These are phyloP conservation scores for Gadus macrocephalus DNA, from an alignment of 2,113 vertebrate genomes.

Conservation along the genomic window DNA sequence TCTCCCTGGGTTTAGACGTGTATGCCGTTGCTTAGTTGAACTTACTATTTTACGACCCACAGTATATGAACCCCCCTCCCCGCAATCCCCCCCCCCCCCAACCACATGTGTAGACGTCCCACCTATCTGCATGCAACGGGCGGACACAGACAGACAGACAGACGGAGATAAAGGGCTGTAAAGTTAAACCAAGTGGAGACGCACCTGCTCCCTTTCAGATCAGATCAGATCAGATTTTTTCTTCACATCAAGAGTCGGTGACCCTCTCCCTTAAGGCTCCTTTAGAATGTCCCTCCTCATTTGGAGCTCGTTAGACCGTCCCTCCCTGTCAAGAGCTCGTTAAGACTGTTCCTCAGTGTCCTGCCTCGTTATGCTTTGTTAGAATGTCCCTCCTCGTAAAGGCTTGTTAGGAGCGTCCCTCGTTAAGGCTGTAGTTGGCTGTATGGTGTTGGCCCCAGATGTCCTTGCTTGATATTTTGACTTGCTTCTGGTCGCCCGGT, in stretches of 20 bases:
- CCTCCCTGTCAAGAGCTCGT: constrained; percentile 8
- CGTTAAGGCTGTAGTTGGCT: constrained; percentile 53
- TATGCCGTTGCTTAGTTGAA: constrained; percentile 72
- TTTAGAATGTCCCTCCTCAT: constrained; percentile 55
- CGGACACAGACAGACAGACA: background rate
- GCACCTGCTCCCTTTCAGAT: constrained; percentile 72
- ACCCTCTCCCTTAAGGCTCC: too few relatives aligned
- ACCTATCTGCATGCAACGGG: constrained; percentile 76
- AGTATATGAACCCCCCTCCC: constrained; percentile 51
- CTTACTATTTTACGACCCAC: constrained; percentile 79
- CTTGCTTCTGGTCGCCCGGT: constrained; percentile 43
- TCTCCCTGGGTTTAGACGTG: constrained; percentile 68
- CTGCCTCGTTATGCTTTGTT: background rate
- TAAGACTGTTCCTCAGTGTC: too few relatives aligned
- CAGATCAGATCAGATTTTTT: constrained; percentile 41
- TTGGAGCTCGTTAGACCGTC: constrained; percentile 37
- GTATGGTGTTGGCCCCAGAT: constrained; percentile 61
- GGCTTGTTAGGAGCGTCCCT: background rate
- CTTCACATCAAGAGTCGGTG: constrained; percentile 26
- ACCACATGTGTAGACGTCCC: constrained; percentile 78
- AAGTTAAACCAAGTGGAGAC: constrained; percentile 22
- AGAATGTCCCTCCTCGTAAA: too few relatives aligned
- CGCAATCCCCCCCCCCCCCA: constrained; percentile 29
- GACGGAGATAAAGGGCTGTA: background rate
- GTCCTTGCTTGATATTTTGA: constrained; percentile 46